A percentile compares a stretch with the other conserved stretches of the same genome.
Conservation (phyloP, 2,113 vertebrate genomes). For the Plestiodon gilberti region DNA sequence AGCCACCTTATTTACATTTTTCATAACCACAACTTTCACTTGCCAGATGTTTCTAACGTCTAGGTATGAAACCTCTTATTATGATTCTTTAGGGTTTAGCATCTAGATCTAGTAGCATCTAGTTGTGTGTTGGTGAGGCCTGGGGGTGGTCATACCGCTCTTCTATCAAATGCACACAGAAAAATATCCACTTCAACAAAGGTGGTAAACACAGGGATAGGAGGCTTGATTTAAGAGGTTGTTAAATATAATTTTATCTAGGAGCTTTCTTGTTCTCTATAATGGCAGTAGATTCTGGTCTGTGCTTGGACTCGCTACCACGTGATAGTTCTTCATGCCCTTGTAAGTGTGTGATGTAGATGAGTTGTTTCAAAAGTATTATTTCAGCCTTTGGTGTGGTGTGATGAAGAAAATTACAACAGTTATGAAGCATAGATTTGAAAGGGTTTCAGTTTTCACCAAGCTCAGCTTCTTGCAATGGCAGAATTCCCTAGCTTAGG, state of each 20-base stretch:
- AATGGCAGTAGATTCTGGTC: background rate
- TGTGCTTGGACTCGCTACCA: background rate
- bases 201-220: background rate
- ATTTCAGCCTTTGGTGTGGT: background rate
- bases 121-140: background rate
- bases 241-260: background rate
- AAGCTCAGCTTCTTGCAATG: background rate
- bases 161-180: background rate
- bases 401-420: background rate
- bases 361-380: background rate
- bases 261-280: background rate
- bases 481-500: background rate
- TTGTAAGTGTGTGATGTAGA: background rate
- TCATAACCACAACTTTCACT: slow-evolving; percentile 53
- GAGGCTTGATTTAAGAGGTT: background rate
- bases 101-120: background rate
- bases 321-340: background rate
- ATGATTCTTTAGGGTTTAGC: slow-evolving; percentile 5
- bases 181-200: background rate
- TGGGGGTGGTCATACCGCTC: background rate
- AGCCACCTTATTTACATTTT: slow-evolving; percentile 68
- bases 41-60: slow-evolving; percentile 57
- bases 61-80: slow-evolving; percentile 42
- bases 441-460: background rate
- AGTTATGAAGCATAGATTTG: background rate